These are phyloP conservation scores for Sinocyclocheilus anshuiensis DNA, from an alignment of 2,113 vertebrate genomes.

Conservation along the genomic window DNA sequence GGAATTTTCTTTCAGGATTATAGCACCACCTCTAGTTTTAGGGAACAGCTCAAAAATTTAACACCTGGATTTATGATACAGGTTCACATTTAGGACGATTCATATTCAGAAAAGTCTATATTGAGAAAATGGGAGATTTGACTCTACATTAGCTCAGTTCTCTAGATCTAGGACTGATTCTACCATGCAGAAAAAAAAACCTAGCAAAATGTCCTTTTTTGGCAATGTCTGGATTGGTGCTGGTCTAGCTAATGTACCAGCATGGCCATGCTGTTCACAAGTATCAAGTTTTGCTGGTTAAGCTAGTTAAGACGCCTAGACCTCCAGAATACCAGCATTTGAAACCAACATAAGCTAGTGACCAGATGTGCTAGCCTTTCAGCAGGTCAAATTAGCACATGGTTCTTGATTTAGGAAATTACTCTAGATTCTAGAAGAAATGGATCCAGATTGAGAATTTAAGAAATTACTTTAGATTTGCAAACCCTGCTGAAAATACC, in stretches of 20 bases:
- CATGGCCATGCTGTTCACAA: background rate
- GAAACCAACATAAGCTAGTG: background rate
- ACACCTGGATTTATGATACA: background rate
- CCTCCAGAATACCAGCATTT: background rate
- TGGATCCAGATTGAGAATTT: background rate
- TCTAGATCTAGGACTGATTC: background rate
- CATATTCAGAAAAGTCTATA: background rate
- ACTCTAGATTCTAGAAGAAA: background rate
- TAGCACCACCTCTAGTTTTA: background rate
- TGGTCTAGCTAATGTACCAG: background rate
- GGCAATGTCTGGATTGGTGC: background rate
- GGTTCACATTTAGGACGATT: background rate
- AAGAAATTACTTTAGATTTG: background rate
- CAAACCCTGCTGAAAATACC: background rate
- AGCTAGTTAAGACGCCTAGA: slow-evolving; percentile 8
- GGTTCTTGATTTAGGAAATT: background rate
- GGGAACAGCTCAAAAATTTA: background rate
- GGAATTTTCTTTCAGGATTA: background rate
- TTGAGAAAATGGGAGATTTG: background rate
- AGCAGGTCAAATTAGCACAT: background rate
- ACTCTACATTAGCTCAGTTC: background rate
- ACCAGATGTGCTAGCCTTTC: background rate
- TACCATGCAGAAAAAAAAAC: background rate
- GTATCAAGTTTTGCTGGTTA: background rate
- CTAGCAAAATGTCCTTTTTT: background rate